phyloP scores from a whole-genome alignment of 2,113 vertebrate species.

The Trochalopteron elliotii region DNA sequence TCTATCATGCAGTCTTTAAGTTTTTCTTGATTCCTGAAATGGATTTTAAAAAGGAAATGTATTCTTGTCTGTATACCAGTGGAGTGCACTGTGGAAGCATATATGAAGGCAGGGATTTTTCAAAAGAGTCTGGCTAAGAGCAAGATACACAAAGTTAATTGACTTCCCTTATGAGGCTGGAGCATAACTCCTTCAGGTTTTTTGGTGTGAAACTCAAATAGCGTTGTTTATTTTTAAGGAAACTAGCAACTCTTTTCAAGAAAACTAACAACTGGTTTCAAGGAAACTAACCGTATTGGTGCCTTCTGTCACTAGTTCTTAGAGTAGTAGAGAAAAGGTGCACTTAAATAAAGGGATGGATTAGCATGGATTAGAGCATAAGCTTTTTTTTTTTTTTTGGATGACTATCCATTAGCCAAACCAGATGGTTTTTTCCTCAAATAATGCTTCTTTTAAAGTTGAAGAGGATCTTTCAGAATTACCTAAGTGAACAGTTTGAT shows the following conservation, averaged over 20 bases:
- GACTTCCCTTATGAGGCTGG: neutral
- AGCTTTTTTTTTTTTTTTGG: neutral
- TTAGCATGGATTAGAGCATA: neutral
- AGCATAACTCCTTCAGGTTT: neutral
- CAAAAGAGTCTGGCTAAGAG: neutral
- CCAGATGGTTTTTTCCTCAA: neutral
- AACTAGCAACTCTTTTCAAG: neutral
- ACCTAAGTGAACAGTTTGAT: neutral
- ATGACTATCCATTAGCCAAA: neutral
- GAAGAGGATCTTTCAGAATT: neutral
- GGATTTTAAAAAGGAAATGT: neutral
- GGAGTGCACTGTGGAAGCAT: slow-evolving; percentile 46
- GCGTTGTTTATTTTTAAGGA: neutral
- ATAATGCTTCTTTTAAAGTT: neutral
- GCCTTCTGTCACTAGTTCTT: neutral
- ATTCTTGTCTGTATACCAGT: neutral
- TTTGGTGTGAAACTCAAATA: neutral
- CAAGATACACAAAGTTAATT: neutral
- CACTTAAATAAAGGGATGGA: neutral
- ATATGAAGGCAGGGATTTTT: neutral
- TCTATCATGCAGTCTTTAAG: neutral
- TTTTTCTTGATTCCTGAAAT: neutral
- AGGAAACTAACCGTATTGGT: neutral
- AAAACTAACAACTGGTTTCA: neutral
- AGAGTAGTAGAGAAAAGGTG: neutral